Conservation (phyloP, 2,888 invertebrate genomes). For the Danaus chrysippus region DNA sequence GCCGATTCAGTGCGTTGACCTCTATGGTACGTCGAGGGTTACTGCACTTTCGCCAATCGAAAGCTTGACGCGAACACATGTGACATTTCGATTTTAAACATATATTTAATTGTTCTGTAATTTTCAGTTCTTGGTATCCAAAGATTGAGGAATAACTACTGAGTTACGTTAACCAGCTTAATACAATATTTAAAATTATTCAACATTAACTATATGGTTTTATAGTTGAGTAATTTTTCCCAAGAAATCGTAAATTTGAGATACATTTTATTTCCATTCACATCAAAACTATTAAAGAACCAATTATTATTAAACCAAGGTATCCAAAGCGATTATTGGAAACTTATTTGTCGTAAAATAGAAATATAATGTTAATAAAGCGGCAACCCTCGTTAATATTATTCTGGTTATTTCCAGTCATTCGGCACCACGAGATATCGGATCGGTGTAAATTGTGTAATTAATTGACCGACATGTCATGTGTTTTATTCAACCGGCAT, state of each 20-base stretch:
- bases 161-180: not conserved
- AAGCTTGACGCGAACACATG: conserved; percentile 22
- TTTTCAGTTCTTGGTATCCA: conserved; percentile 2
- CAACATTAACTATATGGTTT: too few species aligned
- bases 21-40: conserved; percentile 33
- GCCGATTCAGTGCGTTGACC: conserved; percentile 60
- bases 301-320: too few species aligned
- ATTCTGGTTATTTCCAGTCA: conserved; percentile 26
- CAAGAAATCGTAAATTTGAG: too few species aligned
- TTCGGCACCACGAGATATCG: conserved; percentile 12
- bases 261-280: too few species aligned
- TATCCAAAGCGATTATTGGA: too few species aligned
- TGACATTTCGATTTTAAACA: conserved; percentile 16
- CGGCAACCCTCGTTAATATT: conserved; percentile 11
- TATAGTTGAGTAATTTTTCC: too few species aligned
- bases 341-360: too few species aligned
- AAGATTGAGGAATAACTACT: too few species aligned
- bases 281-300: too few species aligned
- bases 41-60: conserved; percentile 29
- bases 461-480: conserved; percentile 41
- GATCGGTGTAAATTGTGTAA: conserved; percentile 49
- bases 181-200: too few species aligned
- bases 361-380: not conserved
- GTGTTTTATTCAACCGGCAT: conserved; percentile 26
- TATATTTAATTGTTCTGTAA: conserved; percentile 1